Base-by-base conservation (phyloP, 2,113 vertebrate genomes). In the Phrynosoma platyrhinos region DNA sequence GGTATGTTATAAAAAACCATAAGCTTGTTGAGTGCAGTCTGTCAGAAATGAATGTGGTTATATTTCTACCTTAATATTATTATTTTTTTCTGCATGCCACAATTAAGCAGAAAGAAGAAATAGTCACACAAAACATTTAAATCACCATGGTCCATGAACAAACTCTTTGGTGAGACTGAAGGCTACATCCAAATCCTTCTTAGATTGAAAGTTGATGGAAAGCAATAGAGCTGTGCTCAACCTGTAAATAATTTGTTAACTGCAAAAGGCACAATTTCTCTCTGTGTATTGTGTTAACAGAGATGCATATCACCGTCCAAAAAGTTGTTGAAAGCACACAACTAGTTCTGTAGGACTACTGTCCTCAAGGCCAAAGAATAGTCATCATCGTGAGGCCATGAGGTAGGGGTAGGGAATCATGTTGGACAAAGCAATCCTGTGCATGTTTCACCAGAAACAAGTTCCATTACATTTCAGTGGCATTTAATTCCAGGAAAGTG, bases 1-100 rank as follows among this genome's bases (percentile, higher is more conserved):
- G 92, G 90, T 88, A 82, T 80, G 88, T 27, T 25, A 66, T 76
- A 87, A 94, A 92, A 91, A 88, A 88, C 91, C 53, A 4, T 81
- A 90, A 88, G 69, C 62, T 79, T 12, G 87, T 76, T 66, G 77
- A 79, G 53, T 10, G 77, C 64, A 58, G 66, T 64, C 64, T 83
- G 71, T 92, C 92, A 94, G 82, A 94, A 95, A 93, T 12, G n/a
- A 86, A 64, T 0, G 0, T 0, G 52, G 80, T 82, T 14, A 36
- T 80, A 64, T 76, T 85, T 85, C 79, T 9, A 66, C 76, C 25
- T 18, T 88, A 82, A 52, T 92, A 62, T 62, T 16, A 62, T 62
- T 62, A 47, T 47, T 47, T 62, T 62, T 62, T 18, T 12, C 58
- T 18, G 12, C 36, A 53, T 0, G 83, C 79, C 79, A 53, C 91